Conservation (phyloP, 2,113 vertebrate species). For the Peromyscus californicus region DNA sequence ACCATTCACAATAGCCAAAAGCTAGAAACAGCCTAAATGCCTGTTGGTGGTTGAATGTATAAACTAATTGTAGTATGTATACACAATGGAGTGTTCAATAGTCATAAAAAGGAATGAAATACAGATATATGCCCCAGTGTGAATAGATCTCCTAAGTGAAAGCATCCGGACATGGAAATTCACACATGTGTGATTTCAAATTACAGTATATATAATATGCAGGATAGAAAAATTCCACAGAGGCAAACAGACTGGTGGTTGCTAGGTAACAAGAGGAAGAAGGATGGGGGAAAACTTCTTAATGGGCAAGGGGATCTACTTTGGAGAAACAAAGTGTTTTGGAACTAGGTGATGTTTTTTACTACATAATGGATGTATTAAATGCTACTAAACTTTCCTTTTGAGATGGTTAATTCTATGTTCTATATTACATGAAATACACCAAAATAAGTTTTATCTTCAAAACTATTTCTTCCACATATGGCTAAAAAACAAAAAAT, state of each 20-base stretch:
- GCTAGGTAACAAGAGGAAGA: not conserved
- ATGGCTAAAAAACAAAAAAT: constrained; percentile 16
- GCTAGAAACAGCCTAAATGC: not conserved
- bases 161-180: constrained; percentile 42
- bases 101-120: not conserved
- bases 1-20: constrained; percentile 40
- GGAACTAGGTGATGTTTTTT: not conserved
- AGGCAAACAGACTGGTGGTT: not conserved
- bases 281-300: not conserved
- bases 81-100: not conserved
- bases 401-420: constrained; percentile 21
- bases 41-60: not conserved
- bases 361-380: not conserved
- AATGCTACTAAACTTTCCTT: not conserved
- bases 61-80: not conserved
- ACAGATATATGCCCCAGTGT: not conserved
- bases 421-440: not conserved
- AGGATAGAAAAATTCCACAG: constrained; percentile 1
- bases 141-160: not conserved
- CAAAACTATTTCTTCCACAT: not conserved
- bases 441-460: constrained; percentile 10
- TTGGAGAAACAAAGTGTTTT: constrained; percentile 11
- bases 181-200: not conserved
- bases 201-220: not conserved
- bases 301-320: not conserved